Evolutionary conservation across 1,140 invertebrate species (phyloP).

Genomic region (Trialeurodes vaporariorum): DNA sequence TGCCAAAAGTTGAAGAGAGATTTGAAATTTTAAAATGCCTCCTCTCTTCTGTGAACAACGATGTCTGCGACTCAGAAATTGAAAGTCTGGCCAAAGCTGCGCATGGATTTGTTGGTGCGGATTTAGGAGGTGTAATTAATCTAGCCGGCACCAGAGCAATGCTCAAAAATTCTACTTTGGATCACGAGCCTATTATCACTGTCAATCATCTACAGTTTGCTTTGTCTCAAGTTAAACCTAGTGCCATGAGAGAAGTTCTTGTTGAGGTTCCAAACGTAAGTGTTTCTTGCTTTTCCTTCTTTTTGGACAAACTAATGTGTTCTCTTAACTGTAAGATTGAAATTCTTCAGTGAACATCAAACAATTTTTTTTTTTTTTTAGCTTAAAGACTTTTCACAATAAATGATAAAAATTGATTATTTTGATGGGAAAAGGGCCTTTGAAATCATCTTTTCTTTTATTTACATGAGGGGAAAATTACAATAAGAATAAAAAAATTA

Average conservation of each 20-base stretch:
- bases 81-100: constrained; percentile 51
- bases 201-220: constrained; percentile 48
- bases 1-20: constrained; percentile 56
- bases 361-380: too few relatives aligned
- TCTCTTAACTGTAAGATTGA: too few relatives aligned
- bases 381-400: too few relatives aligned
- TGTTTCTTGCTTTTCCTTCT: too few relatives aligned
- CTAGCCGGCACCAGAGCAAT: constrained; percentile 50
- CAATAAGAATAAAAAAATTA: too few relatives aligned
- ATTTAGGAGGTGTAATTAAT: constrained; percentile 61
- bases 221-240: constrained; percentile 60
- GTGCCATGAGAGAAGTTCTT: constrained; percentile 79
- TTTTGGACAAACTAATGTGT: too few relatives aligned
- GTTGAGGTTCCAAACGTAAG: constrained; percentile 69
- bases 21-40: constrained; percentile 51
- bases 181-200: constrained; percentile 27
- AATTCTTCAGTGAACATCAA: too few relatives aligned
- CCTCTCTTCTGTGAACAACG: constrained; percentile 41
- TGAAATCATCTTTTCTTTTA: too few relatives aligned
- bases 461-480: too few relatives aligned
- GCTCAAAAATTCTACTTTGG: neutral
- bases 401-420: too few relatives aligned
- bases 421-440: too few relatives aligned
- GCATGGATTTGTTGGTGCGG: constrained; percentile 82
- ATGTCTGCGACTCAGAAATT: constrained; percentile 44